phyloP scores from a whole-genome alignment of 2,113 vertebrate genomes.

The Ramphastos sulfuratus region DNA sequence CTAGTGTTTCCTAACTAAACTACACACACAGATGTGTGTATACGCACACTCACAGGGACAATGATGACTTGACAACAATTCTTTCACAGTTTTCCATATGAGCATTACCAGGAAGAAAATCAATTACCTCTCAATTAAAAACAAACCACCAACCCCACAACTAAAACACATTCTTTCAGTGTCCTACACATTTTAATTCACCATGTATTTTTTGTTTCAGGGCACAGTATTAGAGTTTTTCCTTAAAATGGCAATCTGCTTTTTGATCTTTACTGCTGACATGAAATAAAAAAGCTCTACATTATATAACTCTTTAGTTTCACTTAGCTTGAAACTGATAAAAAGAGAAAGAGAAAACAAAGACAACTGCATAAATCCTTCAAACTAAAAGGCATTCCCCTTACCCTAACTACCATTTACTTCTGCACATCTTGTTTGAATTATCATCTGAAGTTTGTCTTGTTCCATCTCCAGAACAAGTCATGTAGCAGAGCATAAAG shows the following conservation, averaged over 20 bases:
- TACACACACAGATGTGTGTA: not conserved
- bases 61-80: not conserved
- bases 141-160: not conserved
- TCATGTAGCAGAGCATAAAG: constrained; percentile 63
- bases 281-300: constrained; percentile 60
- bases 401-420: constrained; percentile 63
- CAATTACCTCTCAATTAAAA: not conserved
- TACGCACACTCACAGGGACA: not conserved
- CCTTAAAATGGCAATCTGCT: constrained; percentile 48
- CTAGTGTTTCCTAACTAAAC: not conserved
- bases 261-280: constrained; percentile 69
- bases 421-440: constrained; percentile 79
- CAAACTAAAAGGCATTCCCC: constrained; percentile 68
- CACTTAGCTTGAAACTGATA: constrained; percentile 60
- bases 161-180: not conserved
- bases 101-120: not conserved
- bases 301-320: constrained; percentile 71
- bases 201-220: not conserved
- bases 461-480: constrained; percentile 74
- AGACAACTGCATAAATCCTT: constrained; percentile 74
- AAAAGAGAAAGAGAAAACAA: constrained; percentile 72
- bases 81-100: not conserved
- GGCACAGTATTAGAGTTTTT: not conserved
- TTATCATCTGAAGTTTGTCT: constrained; percentile 74
- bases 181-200: not conserved